These are phyloP conservation scores for Neofelis nebulosa DNA, from an alignment of 2,113 vertebrate genomes.

Conservation along the genomic window DNA sequence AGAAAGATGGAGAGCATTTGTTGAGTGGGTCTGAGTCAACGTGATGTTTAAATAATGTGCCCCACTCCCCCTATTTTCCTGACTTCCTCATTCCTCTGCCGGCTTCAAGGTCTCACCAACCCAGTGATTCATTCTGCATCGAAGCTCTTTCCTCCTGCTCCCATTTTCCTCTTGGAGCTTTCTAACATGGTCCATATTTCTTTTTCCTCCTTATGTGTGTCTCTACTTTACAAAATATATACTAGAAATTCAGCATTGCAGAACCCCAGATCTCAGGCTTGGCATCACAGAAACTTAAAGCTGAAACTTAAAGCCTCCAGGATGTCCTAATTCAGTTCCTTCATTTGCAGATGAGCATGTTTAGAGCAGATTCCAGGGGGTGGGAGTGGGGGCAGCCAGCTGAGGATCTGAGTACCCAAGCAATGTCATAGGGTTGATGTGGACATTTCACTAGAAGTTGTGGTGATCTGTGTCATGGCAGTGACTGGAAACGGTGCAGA, in stretches of 20 bases:
- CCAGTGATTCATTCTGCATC: not conserved
- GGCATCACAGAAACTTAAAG: not conserved
- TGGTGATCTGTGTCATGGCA: not conserved
- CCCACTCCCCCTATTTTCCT: not conserved
- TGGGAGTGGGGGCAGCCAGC: not conserved
- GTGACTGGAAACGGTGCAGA: not conserved
- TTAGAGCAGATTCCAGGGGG: not conserved
- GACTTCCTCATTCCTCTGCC: not conserved
- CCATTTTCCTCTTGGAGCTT: not conserved
- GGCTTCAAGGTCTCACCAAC: not conserved
- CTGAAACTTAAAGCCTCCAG: not conserved
- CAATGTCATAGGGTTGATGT: not conserved
- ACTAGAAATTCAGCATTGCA: not conserved
- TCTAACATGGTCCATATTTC: not conserved
- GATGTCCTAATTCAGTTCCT: not conserved
- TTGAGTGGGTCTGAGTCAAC: not conserved
- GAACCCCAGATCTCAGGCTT: not conserved
- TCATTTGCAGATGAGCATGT: not conserved
- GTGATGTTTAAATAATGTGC: not conserved
- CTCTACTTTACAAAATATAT: constrained; percentile 25
- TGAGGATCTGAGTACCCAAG: not conserved
- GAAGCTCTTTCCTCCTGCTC: not conserved
- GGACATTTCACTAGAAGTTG: not conserved
- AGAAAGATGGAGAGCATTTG: not conserved
- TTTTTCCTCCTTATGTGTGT: not conserved